Evolutionary conservation across 1,140 invertebrate genomes (phyloP).

Genomic region (Cyclina sinensis): DNA sequence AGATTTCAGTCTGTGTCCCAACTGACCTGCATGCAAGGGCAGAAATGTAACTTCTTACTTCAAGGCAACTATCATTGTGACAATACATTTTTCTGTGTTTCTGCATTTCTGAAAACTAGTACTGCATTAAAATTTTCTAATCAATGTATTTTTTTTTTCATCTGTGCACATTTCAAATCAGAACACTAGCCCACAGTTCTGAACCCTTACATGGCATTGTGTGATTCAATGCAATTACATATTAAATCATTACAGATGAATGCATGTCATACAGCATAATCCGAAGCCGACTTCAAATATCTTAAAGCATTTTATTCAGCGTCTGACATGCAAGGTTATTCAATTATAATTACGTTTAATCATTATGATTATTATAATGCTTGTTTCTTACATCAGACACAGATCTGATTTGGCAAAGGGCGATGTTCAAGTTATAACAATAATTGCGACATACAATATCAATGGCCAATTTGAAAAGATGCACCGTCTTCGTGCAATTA

Average conservation of each 20-base stretch:
- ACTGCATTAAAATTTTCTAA: too few relatives aligned
- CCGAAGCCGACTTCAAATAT: background rate
- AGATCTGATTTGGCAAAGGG: conserved; percentile 49
- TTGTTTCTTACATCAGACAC: conserved; percentile 38
- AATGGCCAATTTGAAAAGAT: conserved; percentile 44
- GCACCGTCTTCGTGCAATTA: background rate
- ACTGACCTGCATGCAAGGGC: too few relatives aligned
- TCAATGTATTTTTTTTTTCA: conserved; percentile 4
- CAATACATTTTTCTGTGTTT: too few relatives aligned
- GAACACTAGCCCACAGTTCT: background rate
- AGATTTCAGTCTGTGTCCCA: too few relatives aligned
- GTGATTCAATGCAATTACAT: conserved; percentile 6
- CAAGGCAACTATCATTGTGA: too few relatives aligned
- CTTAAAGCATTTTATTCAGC: background rate
- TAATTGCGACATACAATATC: conserved; percentile 15
- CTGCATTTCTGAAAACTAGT: too few relatives aligned
- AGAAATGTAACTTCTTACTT: too few relatives aligned
- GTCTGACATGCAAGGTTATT: conserved; percentile 57
- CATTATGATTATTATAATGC: conserved; percentile 20
- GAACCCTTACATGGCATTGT: conserved; percentile 5
- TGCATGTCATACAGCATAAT: conserved; percentile 32
- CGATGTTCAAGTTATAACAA: background rate
- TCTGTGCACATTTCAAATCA: background rate
- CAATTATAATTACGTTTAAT: conserved; percentile 43
- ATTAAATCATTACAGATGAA: conserved; percentile 38